These are phyloP conservation scores for Drosophila bocki DNA, from an alignment of 1,140 invertebrate genomes.

Conservation along the genomic window DNA sequence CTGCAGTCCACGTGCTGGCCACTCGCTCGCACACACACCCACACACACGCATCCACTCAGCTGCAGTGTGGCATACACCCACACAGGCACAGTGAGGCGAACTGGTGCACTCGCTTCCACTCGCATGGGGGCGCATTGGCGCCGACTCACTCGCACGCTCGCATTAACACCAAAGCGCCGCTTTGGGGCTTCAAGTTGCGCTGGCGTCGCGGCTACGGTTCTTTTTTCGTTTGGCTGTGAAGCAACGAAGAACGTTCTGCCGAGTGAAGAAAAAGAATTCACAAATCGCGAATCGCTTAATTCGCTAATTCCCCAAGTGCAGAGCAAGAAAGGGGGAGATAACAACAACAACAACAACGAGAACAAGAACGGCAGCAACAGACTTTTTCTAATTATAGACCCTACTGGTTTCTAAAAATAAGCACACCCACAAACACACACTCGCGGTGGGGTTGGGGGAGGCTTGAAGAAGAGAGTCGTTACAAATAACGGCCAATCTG, in stretches of 20 bases:
- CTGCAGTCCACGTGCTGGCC: conserved; percentile 45
- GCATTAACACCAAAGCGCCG: conserved; percentile 6
- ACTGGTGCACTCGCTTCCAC: conserved; percentile 15
- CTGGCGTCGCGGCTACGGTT: conserved; percentile 69
- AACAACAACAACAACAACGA: background rate
- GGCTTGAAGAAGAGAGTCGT: background rate
- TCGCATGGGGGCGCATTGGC: background rate
- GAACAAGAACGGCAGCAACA: background rate
- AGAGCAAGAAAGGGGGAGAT: conserved; percentile 13
- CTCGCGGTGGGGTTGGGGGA: background rate
- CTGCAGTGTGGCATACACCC: conserved; percentile 24
- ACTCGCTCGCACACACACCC: conserved; percentile 10
- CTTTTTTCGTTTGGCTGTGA: conserved; percentile 81
- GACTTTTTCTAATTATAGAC: conserved; percentile 69
- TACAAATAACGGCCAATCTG: background rate
- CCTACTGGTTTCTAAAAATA: conserved; percentile 67
- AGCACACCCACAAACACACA: conserved; percentile 55
- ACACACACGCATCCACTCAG: background rate
- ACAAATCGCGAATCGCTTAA: conserved; percentile 5
- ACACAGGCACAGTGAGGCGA: background rate
- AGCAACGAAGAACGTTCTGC: conserved; percentile 70
- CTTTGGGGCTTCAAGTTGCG: conserved; percentile 56
- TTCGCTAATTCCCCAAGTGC: conserved; percentile 11
- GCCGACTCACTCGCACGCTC: conserved; percentile 11
- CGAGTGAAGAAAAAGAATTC: conserved; percentile 28